Evolutionary conservation across 2,888 invertebrate genomes (phyloP).

Genomic region (Drosophila affinis): DNA sequence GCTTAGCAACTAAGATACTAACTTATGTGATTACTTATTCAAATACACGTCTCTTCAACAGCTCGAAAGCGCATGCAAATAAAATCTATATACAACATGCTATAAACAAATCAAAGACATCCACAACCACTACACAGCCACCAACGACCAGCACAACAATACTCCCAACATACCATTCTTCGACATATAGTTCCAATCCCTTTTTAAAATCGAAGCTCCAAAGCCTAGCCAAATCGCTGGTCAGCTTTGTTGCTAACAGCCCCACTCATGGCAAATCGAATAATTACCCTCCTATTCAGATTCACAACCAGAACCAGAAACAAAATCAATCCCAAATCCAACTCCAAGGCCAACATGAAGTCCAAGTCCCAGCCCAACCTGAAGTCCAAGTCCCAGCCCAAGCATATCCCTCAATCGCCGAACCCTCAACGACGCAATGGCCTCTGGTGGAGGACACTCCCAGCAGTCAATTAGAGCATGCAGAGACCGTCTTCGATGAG

Average conservation of each 20-base stretch:
- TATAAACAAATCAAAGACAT: slow-evolving; percentile 59
- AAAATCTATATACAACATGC: slow-evolving; percentile 73
- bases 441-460: slow-evolving; percentile 51
- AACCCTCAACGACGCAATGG: slow-evolving; percentile 27
- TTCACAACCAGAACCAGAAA: slow-evolving; percentile 23
- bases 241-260: slow-evolving; percentile 53
- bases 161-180: slow-evolving; percentile 40
- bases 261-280: slow-evolving; percentile 38
- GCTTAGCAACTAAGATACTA: slow-evolving; percentile 56
- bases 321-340: slow-evolving; percentile 15
- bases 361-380: slow-evolving; percentile 2
- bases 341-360: not conserved
- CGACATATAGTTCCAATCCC: slow-evolving; percentile 63
- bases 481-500: slow-evolving; percentile 76
- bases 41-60: slow-evolving; percentile 81
- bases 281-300: slow-evolving; percentile 24
- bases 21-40: slow-evolving; percentile 75
- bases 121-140: slow-evolving; percentile 51
- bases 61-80: slow-evolving; percentile 81
- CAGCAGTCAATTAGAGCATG: slow-evolving; percentile 41
- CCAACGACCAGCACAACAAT: slow-evolving; percentile 48
- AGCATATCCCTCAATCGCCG: not conserved
- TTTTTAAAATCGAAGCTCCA: slow-evolving; percentile 67
- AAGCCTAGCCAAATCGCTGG: slow-evolving; percentile 59
- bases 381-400: not conserved